Base-by-base conservation (phyloP, 2,888 invertebrate genomes). In the Mimumesa dahlbomi region DNA sequence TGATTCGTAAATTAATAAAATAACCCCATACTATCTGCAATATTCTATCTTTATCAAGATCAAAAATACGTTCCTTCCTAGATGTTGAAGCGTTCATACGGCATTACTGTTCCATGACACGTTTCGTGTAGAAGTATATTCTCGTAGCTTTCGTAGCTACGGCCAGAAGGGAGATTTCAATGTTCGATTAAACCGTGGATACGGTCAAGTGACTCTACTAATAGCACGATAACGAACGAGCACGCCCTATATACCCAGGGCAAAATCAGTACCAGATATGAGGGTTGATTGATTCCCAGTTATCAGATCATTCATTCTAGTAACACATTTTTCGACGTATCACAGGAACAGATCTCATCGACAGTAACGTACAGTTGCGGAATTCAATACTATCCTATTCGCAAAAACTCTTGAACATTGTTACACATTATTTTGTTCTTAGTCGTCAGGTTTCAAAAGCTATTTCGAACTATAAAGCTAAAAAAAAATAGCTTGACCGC, bases 401-500 rank as follows among this genome's bases (percentile, higher is more conserved):
- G 34, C 11, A 5, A 34, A 11, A 46, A 13, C 7, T 48, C 14
- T 9, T 7, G 29, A 9, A 9, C n/a, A 13, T 22, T 29, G 7
- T 29, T 29, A 9, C 2, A 1, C 29, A 29, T 9, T 9, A 9
- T 29, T 29, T 29, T 29, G 9, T 2, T 2, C n/a, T n/a, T n/a
- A n/a, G n/a, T n/a, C n/a, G n/a, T n/a, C n/a, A n/a, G n/a, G n/a
- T n/a, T n/a, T n/a, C n/a, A n/a, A n/a, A n/a, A n/a, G n/a, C n/a
- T n/a, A n/a, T n/a, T n/a, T n/a, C n/a, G n/a, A n/a, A n/a, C n/a
- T n/a, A n/a, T n/a, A n/a, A 63, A 68, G 49, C 43, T 42, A 29
- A 45, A 54, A 64, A 58, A 61, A 70, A 64, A 64, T 64, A 72
- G 64, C 64, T 40, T 25, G 70, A 11, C 63, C 63, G 71, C 64